Base-by-base conservation (phyloP, 2,797 vertebrate genomes). In the Anabas testudineus region DNA sequence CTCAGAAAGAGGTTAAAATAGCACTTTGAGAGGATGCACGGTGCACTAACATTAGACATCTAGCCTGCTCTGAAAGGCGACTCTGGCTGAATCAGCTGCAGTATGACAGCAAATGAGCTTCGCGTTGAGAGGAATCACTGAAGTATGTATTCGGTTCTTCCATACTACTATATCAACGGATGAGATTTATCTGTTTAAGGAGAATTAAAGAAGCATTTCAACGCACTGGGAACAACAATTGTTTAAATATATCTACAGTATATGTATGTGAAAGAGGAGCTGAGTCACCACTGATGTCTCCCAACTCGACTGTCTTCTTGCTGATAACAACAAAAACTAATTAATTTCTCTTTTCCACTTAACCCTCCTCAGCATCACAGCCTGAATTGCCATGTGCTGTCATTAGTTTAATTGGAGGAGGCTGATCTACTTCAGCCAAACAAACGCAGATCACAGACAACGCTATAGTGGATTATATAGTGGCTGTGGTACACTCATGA, bases 31-130 rank as follows among this genome's bases (percentile, higher is more conserved):
- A 41, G 60, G 39, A 52, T 14, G 28, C 56, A 53, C 14, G 51
- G 6, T 22, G 52, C 22, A 22, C 71, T 71, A 68, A 80, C 68
- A 78, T 71, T 60, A 66, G 52, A 61, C 24, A 51, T 41, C 69
- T n/a, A 68, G 30, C 39, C 30, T 16, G 2, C 51, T 53, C 36
- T 49, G 41, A 47, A 46, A 57, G 18, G 54, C 22, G 16, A 59
- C 26, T 48, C n/a, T n/a, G n/a, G n/a, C n/a, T n/a, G n/a, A n/a
- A n/a, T n/a, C 19, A 68, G 56, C 67, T 70, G 69, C 65, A 67
- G 61, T 18, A 12, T 67, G 76, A 76, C 46, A 51, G 70, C 53
- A 53, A 55, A 82, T 74, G 46, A 48, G 52, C 34, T 24, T 70
- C 71, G 65, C 54, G 28, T 18, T 19, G 6, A 71, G 26, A 46